Base-by-base conservation (phyloP, 2,888 invertebrate species). In the Cryptocheilus praepositus region DNA sequence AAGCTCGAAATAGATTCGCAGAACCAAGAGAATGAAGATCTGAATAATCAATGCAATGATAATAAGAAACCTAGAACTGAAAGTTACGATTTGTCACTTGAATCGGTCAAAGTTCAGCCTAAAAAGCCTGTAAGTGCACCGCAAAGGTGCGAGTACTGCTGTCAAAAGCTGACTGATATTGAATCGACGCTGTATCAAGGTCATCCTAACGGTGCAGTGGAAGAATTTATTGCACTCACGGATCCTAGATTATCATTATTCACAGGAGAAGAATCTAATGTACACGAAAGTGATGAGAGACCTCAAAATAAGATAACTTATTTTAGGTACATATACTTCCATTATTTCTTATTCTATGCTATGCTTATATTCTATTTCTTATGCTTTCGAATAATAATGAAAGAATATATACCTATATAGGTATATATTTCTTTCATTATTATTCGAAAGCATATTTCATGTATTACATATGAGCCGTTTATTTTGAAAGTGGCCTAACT, bases 141-240 rank as follows among this genome's bases (percentile, higher is more conserved):
- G 15, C 69, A 81, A 3, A 89, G 89, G 57, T 92, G 92, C 81
- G 82, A 88, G 28, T 89, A 90, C 59, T 92, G 92, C 80, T 84
- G 88, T 18, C 91, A 91, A 79, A 83, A 89, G 36, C 79, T 91
- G 44, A 86, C 89, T 59, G 89, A 89, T 61, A 83, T 88, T 13
- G 90, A 91, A 67, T 81, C 91, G 19, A 85, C 84, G 46, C 70
- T 92, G 59, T 95, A 93, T 83, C 91, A 92, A 80, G 95, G 95
- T 18, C 95, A 95, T 88, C 94, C 94, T 53, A 93, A 93, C 78
- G 90, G 93, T 86, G 93, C 95, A 49, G 92, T 93, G 56, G 95
- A 95, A 85, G 95, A 95, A 88, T 93, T 92, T 86, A 90, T 95
- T 67, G 93, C 94, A 18, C 90, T 95, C 70, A 94, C 94, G n/a